Percentiles rank a stretch among this genome's conserved stretches.
Conservation (phyloP, 2,888 invertebrate species). For the Melanargia galathea region DNA sequence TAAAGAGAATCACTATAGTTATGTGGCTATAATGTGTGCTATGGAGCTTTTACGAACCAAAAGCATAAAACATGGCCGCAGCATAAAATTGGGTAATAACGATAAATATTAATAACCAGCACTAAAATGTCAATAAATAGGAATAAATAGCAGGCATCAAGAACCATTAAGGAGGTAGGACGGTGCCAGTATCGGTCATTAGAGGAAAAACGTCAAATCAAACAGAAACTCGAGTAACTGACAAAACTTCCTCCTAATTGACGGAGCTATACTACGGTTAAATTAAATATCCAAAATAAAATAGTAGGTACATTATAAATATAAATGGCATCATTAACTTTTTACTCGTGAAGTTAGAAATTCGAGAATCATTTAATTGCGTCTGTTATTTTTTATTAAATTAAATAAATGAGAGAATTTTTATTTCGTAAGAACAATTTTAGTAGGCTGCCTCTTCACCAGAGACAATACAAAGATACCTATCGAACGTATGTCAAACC, state of each 20-base stretch:
- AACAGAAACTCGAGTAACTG: slow-evolving; percentile 63
- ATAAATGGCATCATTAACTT: slow-evolving; percentile 35
- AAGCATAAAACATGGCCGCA: slow-evolving; percentile 11
- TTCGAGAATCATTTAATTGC: slow-evolving; percentile 29
- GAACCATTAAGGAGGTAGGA: slow-evolving; percentile 55
- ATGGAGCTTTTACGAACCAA: background rate
- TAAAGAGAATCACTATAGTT: slow-evolving; percentile 5
- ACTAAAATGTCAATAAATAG: slow-evolving; percentile 64
- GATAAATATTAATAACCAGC: slow-evolving; percentile 62
- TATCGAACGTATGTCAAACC: too few species aligned
- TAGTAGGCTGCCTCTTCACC: background rate
- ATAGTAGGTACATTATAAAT: slow-evolving; percentile 33
- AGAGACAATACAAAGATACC: background rate
- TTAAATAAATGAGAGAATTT: background rate
- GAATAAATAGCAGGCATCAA: slow-evolving; percentile 49
- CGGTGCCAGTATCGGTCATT: slow-evolving; percentile 62
- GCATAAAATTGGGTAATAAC: slow-evolving; percentile 37
- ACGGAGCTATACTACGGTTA: slow-evolving; percentile 31
- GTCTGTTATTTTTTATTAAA: background rate
- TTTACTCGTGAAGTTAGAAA: slow-evolving; percentile 26
- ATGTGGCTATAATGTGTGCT: background rate
- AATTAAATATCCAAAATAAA: slow-evolving; percentile 31
- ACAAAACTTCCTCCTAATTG: slow-evolving; percentile 56
- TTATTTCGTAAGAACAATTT: background rate
- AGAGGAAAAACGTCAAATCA: slow-evolving; percentile 73